Base-by-base conservation (phyloP, 2,797 vertebrate genomes). In the Brachyalestes nurse region DNA sequence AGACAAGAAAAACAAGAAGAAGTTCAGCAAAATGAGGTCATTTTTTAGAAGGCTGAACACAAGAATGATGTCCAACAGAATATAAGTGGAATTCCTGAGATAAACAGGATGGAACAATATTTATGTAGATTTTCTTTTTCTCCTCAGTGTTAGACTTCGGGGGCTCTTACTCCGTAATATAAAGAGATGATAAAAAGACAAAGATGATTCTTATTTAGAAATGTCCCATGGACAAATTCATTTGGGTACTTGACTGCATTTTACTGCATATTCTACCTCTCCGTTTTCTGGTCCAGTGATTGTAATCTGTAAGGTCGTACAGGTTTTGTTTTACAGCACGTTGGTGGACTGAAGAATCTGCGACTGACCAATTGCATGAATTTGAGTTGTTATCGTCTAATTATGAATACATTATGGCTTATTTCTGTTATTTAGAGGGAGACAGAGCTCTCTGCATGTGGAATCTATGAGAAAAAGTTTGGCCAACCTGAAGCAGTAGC, bases 41-140 rank as follows among this genome's bases (percentile, higher is more conserved):
- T 98, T 98, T 88, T 97, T 98, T 73, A 96, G 93, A 86, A 98
- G 96, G 91, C 95, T 98, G 71, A 98, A 97, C 90, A 95, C 95
- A 7, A 94, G 95, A 84, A 94, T 98, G 72, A 97, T 98, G 96
- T 98, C 97, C 7, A 97, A 98, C 84, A 94, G 93, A 83, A 98
- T 99, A 91, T 99, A 66, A 86, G 38, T 17, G 14, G 5, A 40
- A 69, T 51, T 51, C 13, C 47, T 73, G 28, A 21, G n/a, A 28
- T 73, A 40, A 25, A 47, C 19, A 57, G 28, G 38, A 66, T 60
- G 34, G 7, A 19, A 62, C n/a, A 7, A 21, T 21, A 45, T 58
- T 78, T 53, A 34, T 38, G 78, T 51, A 70, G 19, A 47, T 61
- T 77, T 51, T 71, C 23, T 62, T 53, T 76, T 74, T 25, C 6